These are phyloP conservation scores for human (Homo sapiens) DNA, from an alignment of 2,113 vertebrate species.

Conservation along the genomic window DNA sequence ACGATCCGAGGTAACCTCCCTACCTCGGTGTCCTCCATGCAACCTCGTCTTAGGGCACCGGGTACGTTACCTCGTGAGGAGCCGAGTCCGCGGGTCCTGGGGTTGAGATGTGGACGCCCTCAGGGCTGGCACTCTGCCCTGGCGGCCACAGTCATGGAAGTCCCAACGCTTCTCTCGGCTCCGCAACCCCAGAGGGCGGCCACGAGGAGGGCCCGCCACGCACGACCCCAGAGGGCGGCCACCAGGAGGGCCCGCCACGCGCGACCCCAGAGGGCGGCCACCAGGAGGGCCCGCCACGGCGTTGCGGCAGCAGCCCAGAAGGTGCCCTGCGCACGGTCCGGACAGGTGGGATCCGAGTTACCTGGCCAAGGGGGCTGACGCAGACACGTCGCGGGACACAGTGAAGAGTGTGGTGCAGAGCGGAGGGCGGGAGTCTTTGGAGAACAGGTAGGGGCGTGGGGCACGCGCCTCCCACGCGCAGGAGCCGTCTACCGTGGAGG, in stretches of 20 bases:
- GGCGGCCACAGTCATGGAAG: no score
- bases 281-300: background rate
- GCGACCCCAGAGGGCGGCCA: background rate
- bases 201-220: background rate
- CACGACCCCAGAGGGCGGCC: rapidly evolving
- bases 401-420: background rate
- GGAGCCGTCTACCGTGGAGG: background rate
- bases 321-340: background rate
- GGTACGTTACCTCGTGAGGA: background rate
- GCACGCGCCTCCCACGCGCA: rapidly evolving
- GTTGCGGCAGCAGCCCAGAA: background rate
- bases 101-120: background rate
- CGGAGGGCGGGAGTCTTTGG: background rate
- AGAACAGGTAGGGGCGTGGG: background rate
- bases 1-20: background rate
- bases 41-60: background rate
- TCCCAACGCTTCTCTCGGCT: background rate
- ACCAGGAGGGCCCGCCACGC: background rate
- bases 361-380: background rate
- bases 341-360: background rate
- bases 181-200: background rate
- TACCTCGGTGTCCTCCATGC: background rate
- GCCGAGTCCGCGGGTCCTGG: background rate
- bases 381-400: background rate
- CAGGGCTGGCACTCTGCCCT: background rate